These are phyloP conservation scores for Tetragnatha montana DNA, from an alignment of 2,888 invertebrate genomes.

Conservation along the genomic window DNA sequence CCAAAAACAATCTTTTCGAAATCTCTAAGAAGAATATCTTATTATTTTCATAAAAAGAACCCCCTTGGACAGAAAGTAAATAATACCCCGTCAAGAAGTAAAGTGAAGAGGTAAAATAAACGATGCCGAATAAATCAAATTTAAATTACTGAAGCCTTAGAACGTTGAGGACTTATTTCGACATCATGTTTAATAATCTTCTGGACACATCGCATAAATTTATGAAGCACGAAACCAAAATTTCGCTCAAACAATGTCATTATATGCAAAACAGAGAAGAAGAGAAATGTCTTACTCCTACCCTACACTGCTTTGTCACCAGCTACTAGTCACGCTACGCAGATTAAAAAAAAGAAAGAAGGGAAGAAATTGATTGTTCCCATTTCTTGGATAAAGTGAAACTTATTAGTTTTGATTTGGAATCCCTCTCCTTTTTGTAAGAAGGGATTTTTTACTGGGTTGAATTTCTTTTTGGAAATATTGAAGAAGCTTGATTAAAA, in stretches of 20 bases:
- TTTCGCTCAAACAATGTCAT: neutral
- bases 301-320: neutral
- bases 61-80: neutral
- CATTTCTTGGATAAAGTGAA: neutral
- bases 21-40: too few species aligned
- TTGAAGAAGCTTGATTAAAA: neutral
- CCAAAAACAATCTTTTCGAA: too few species aligned
- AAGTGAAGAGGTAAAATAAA: neutral
- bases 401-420: neutral
- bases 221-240: neutral
- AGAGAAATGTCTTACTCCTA: neutral
- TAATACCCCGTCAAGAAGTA: neutral
- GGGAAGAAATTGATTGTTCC: neutral
- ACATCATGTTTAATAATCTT: neutral
- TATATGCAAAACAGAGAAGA: neutral
- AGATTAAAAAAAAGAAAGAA: neutral
- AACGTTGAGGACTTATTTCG: neutral
- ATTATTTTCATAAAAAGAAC: too few species aligned
- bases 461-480: neutral
- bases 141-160: neutral
- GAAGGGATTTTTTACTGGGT: neutral
- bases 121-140: neutral
- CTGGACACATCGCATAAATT: slow-evolving; percentile 1
- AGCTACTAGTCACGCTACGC: neutral
- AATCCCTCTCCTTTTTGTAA: neutral